Evolutionary conservation across 2,113 vertebrate genomes (phyloP).

Genomic region (Tychaedon coryphoeus): DNA sequence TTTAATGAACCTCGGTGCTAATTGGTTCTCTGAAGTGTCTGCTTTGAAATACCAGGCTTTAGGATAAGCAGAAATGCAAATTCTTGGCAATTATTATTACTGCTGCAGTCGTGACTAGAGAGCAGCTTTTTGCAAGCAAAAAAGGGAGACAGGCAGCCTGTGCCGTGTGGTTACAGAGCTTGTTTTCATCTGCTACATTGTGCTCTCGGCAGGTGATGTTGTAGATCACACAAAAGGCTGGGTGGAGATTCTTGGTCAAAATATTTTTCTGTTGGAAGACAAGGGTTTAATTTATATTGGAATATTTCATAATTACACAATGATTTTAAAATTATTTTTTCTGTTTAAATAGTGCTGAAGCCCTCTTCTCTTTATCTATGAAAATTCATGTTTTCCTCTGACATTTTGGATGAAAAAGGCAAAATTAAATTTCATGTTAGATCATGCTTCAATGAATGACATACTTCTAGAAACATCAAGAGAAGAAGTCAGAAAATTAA

Average conservation of each 20-base stretch:
- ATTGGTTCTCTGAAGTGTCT: conserved; percentile 20
- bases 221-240: background rate
- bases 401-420: background rate
- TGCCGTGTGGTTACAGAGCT: background rate
- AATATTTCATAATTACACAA: background rate
- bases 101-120: background rate
- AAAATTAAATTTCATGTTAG: background rate
- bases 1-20: conserved; percentile 23
- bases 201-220: background rate
- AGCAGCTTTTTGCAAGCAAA: background rate
- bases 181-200: background rate
- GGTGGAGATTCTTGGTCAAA: background rate
- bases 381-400: background rate
- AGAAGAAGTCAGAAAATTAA: background rate
- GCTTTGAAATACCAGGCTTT: conserved; percentile 3
- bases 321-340: background rate
- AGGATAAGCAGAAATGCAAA: conserved; percentile 24
- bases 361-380: background rate
- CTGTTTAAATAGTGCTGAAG: background rate
- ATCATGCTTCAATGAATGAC: background rate
- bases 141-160: background rate
- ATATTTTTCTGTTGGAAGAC: background rate
- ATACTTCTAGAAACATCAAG: background rate
- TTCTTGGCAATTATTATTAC: background rate
- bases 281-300: background rate